A percentile compares a stretch with the other conserved stretches of the same genome.
Conservation (phyloP, 2,797 vertebrate species). For the Sciurus vulgaris region DNA sequence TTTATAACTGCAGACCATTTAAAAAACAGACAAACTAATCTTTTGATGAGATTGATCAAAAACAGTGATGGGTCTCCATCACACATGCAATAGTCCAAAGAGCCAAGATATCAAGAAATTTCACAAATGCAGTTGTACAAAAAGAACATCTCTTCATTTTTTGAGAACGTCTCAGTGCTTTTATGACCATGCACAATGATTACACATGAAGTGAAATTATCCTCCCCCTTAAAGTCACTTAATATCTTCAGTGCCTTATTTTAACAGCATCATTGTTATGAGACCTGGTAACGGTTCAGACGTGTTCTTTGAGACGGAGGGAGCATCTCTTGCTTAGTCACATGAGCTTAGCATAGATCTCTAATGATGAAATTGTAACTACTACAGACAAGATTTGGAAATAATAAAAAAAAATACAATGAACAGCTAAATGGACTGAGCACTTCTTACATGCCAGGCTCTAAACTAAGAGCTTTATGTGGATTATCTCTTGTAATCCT, state of each 20-base stretch:
- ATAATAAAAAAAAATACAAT: neutral
- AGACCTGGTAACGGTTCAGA: neutral
- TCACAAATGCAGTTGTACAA: neutral
- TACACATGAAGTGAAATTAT: neutral
- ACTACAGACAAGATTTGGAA: neutral
- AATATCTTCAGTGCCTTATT: neutral
- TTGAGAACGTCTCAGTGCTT: neutral
- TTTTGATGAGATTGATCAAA: neutral
- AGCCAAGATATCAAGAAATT: neutral
- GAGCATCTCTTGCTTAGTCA: neutral
- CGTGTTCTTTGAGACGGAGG: neutral
- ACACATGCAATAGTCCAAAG: neutral
- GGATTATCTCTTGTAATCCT: conserved; percentile 2
- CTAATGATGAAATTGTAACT: neutral
- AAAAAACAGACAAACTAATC: neutral
- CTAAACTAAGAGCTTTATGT: neutral
- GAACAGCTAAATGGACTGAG: neutral
- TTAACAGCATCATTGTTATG: neutral
- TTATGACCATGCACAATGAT: neutral
- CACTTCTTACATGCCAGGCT: neutral
- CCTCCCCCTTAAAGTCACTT: neutral
- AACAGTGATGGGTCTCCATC: neutral
- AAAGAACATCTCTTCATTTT: neutral
- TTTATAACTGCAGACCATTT: neutral
- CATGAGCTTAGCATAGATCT: neutral